Evolutionary conservation across 2,888 invertebrate species (phyloP).

Genomic region (Amphiduros pacificus): DNA sequence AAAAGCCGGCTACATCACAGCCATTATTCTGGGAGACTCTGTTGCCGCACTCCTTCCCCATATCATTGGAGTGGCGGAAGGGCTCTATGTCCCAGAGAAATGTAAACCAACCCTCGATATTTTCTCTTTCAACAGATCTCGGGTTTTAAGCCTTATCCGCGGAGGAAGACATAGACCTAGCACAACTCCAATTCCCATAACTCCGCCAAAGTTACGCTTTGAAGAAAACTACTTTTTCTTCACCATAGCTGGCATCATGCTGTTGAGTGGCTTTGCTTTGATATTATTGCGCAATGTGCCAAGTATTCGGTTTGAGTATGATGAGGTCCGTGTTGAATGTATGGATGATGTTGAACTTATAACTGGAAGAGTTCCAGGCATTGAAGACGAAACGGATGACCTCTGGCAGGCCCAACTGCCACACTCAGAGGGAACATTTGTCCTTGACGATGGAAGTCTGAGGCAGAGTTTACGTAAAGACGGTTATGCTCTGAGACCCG

Average conservation of each 20-base stretch:
- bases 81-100: slow-evolving; percentile 11
- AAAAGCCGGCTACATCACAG: slow-evolving; percentile 21
- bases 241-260: slow-evolving; percentile 14
- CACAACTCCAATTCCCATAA: slow-evolving; percentile 5
- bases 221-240: slow-evolving; percentile 19
- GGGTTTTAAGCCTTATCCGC: not conserved
- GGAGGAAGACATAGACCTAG: not conserved
- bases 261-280: slow-evolving; percentile 17
- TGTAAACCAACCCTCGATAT: not conserved
- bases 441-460: slow-evolving; percentile 28
- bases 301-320: slow-evolving; percentile 14
- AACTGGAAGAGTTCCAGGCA: not conserved
- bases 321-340: slow-evolving; percentile 8
- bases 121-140: not conserved
- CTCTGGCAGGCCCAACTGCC: not conserved
- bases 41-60: slow-evolving; percentile 25
- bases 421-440: not conserved
- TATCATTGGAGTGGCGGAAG: slow-evolving; percentile 23
- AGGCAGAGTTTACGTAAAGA: slow-evolving; percentile 9
- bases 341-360: slow-evolving; percentile 13
- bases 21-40: slow-evolving; percentile 22
- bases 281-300: slow-evolving; percentile 17
- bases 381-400: not conserved
- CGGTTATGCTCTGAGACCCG: not conserved
- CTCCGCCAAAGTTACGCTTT: slow-evolving; percentile 7